A percentile compares a stretch with the other conserved stretches of the same genome.
phyloP scores from a whole-genome alignment of 2,888 invertebrate genomes.

The Scelioninae gen. 2 region DNA sequence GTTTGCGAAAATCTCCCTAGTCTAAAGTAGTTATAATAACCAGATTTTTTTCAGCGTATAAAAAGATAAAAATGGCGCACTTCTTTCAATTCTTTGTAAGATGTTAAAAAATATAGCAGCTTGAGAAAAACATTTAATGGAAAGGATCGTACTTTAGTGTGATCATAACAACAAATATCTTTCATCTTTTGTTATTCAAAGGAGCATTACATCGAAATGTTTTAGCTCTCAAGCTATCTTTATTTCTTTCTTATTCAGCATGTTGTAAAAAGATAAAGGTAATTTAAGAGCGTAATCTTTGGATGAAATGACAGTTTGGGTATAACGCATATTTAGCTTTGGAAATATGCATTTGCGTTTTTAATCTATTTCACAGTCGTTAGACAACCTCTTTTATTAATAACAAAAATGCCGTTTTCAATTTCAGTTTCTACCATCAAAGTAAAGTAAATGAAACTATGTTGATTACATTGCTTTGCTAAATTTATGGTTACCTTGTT shows the following conservation, averaged over 20 bases:
- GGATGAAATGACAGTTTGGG: conserved; percentile 19
- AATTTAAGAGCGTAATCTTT: conserved; percentile 25
- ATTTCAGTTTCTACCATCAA: too few species aligned
- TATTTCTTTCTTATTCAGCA: conserved; percentile 36
- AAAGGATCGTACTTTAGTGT: conserved; percentile 30
- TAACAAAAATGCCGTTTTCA: too few species aligned
- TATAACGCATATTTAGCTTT: conserved; percentile 15
- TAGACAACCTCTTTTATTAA: background rate
- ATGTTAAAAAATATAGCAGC: conserved; percentile 44
- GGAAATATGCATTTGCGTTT: conserved; percentile 1
- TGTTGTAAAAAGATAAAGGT: conserved; percentile 39
- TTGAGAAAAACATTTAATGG: conserved; percentile 33
- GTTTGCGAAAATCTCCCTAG: too few species aligned
- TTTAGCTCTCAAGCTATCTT: conserved; percentile 37
- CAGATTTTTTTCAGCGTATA: too few species aligned
- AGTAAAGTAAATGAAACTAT: too few species aligned
- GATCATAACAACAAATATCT: conserved; percentile 45
- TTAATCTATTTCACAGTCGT: background rate
- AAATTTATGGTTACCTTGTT: conserved; percentile 68
- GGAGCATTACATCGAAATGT: conserved; percentile 41
- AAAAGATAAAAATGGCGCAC: conserved; percentile 13
- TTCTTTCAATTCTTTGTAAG: conserved; percentile 32
- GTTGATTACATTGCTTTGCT: too few species aligned
- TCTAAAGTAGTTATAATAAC: too few species aligned
- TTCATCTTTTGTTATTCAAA: conserved; percentile 51